Evolutionary conservation across 2,113 vertebrate species (phyloP), one percentile per base, ranked within the genome.

Genomic region (Galeopterus variegatus): DNA sequence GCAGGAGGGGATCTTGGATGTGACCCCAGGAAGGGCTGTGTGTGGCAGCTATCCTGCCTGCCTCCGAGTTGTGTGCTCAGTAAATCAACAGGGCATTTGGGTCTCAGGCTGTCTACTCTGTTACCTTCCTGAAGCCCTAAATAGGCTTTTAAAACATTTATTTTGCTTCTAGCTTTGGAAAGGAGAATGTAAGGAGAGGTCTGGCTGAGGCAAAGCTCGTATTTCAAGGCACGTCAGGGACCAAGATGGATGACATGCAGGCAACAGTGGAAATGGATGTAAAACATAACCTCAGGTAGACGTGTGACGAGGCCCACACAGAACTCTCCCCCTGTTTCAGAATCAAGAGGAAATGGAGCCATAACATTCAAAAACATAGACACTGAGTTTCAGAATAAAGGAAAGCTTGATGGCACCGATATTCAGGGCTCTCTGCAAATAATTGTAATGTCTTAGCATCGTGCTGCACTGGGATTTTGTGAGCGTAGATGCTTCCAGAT

Each of bases 151-250:
- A 76, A 58, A 88, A 54, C 86, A 94, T 69, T 84, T 84, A 81
- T 88, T 96, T 94, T 90, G 67, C 58, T 80, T 94, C 91, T 90
- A 65, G 58, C 54, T 93, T 93, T 88, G 69, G 17, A 45, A 89
- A 91, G 62, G n/a, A 84, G 26, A 67, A 94, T 4, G 3, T 69
- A 48, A 86, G 79, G 45, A 79, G 80, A 80, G 26, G 10, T 23
- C 33, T 77, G 45, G 79, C 24, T 23, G 52, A 89, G 67, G 33
- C 23, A 50, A 79, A 92, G 83, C 75, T 94, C 48, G 7, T 69
- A 84, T 86, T 96, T 95, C 90, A 87, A 96, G 94, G 90, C 54
- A 84, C 8, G 65, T 84, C 69, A 95, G 79, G 45, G 26, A 76
- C 65, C 0, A 24, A 92, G 69, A 88, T 72, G 28, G 90, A 72